phyloP scores from a whole-genome alignment of 2,888 invertebrate species.

The Tetragnatha montana region DNA sequence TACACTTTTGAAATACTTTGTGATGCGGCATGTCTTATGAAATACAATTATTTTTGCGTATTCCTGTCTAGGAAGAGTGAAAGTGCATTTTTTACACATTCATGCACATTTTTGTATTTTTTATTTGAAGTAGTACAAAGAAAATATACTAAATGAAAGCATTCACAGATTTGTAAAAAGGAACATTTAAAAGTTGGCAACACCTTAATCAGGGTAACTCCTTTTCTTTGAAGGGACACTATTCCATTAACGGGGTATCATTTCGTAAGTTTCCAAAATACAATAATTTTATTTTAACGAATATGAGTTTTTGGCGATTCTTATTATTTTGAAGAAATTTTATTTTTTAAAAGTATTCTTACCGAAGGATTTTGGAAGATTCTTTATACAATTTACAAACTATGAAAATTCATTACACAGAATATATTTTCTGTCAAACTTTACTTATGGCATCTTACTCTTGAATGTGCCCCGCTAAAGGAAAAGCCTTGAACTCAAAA shows the following conservation, averaged over 20 bases:
- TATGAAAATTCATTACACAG: too few relatives aligned
- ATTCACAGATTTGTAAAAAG: neutral
- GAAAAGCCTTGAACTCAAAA: neutral
- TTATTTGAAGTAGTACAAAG: neutral
- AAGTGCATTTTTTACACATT: neutral
- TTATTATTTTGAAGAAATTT: too few relatives aligned
- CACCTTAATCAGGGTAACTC: neutral
- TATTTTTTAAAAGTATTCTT: too few relatives aligned
- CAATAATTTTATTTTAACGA: too few relatives aligned
- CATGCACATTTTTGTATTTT: neutral
- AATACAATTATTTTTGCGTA: neutral
- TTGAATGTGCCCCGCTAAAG: neutral
- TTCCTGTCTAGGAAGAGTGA: neutral
- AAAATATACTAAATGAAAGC: neutral
- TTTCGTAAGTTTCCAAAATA: too few relatives aligned
- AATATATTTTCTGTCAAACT: too few relatives aligned
- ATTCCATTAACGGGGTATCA: too few relatives aligned
- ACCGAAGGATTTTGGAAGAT: too few relatives aligned
- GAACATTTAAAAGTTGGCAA: slow-evolving; percentile 1
- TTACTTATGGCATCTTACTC: too few relatives aligned
- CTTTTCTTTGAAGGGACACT: neutral
- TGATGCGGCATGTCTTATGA: neutral
- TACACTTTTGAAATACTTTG: neutral
- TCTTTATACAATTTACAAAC: too few relatives aligned
- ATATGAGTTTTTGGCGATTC: too few relatives aligned